Conservation (phyloP, 92 coral and sea anemone genomes). For the Palythoa caribaeorum region DNA sequence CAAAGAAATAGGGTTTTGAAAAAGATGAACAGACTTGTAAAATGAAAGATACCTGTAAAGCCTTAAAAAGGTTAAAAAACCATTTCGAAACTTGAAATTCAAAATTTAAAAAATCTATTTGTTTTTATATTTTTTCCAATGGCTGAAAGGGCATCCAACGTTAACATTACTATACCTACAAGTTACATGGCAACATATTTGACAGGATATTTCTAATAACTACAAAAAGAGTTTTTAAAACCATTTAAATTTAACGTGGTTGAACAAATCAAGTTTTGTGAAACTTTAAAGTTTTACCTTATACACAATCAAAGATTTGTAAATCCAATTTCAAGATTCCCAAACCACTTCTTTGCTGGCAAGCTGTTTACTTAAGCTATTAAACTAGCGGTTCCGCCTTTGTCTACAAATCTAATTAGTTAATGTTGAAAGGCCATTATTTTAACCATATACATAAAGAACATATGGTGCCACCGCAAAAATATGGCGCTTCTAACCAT, state of each 20-base stretch:
- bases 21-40: neutral
- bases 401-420: conserved; percentile 40
- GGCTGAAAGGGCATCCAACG: no score
- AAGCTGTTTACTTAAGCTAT: neutral
- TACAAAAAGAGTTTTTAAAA: no score
- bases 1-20: neutral
- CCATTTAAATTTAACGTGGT: no score
- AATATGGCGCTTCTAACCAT: neutral
- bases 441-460: conserved; percentile 26
- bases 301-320: neutral
- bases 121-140: no score
- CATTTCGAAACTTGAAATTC: no score
- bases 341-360: neutral
- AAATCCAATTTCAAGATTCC: neutral
- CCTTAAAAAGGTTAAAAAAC: no score
- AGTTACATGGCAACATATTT: no score
- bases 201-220: no score
- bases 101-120: no score
- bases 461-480: conserved; percentile 24
- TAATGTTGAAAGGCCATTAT: conserved; percentile 52
- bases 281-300: neutral
- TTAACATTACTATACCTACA: no score
- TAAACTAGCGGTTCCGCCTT: conserved; percentile 22
- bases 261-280: neutral
- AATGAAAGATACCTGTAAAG: neutral